Evolutionary conservation across 2,888 invertebrate species (phyloP), one percentile per base, ranked within the genome.

Genomic region (Amiota minor): DNA sequence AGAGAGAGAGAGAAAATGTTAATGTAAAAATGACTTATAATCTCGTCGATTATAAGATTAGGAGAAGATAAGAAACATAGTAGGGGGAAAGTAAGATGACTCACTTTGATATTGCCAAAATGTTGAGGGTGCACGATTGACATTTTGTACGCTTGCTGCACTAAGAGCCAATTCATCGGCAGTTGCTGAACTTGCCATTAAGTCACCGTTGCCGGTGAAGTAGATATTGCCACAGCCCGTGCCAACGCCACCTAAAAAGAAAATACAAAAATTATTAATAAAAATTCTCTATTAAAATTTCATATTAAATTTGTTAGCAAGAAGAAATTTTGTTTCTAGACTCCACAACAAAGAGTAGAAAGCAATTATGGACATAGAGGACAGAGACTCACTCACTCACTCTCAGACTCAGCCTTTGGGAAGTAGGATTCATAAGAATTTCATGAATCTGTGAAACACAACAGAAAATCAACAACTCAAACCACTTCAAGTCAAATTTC

Each of bases 91-190:
- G 14, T 18, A 55, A 55, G 56, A 45, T 16, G 68, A 92, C 93
- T 93, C 92, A 92, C 93, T 91, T 82, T 95, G 95, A 91, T 95
- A 95, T 91, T 95, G 95, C 95, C 95, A 95, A 88, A 95, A 92
- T 73, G 95, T 87, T 18, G 88, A 87, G n/a, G 88, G 86, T 18
- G 88, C 81, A 9, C 88, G 82, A 74, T 85, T 88, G 3, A 86
- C 77, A 76, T 77, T 83, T 74, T 81, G 81, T 35, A 83, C 80
- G 49, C 85, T 81, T 9, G 86, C 83, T 53, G 86, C 85, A 72
- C 84, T 86, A 55, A 88, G 76, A 35, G 84, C 86, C 72, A 88
- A 78, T 73, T 88, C 88, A 73, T 88, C 88, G 49, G 87, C 84
- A 9, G 84, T 81, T 55, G 87, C 79, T 8, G 77, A 79, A 74